Percentiles rank a stretch among this genome's conserved stretches.
phyloP scores from a whole-genome alignment of 2,888 invertebrate species.

The Caenorhabditis sp. region DNA sequence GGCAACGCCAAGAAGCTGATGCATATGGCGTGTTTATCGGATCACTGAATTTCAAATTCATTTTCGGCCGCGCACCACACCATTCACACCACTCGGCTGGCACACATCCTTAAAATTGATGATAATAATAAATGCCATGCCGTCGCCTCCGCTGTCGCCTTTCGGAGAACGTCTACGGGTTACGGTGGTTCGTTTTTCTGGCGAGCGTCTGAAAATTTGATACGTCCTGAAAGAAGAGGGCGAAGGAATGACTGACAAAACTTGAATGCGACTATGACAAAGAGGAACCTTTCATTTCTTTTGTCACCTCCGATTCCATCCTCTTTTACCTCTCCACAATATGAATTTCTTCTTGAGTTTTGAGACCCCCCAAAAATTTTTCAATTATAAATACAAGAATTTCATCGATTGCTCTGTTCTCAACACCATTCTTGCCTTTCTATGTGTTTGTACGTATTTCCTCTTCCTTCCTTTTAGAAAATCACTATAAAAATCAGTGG shows the following conservation, averaged over 20 bases:
- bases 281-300: slow-evolving; percentile 25
- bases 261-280: slow-evolving; percentile 30
- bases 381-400: background rate
- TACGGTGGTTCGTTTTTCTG: slow-evolving; percentile 42
- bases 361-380: background rate
- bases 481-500: too few species aligned
- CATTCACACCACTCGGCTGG: slow-evolving; percentile 29
- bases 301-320: slow-evolving; percentile 15
- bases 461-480: too few species aligned
- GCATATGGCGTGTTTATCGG: slow-evolving; percentile 58
- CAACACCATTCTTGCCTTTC: too few species aligned
- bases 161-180: background rate
- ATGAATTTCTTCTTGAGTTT: slow-evolving; percentile 30
- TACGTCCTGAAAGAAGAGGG: background rate
- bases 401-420: too few species aligned
- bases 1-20: slow-evolving; percentile 35
- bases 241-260: slow-evolving; percentile 19
- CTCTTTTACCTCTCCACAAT: slow-evolving; percentile 1
- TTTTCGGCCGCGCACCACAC: slow-evolving; percentile 37
- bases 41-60: slow-evolving; percentile 59
- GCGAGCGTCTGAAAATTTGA: background rate
- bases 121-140: slow-evolving; percentile 44
- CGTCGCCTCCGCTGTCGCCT: background rate
- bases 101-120: slow-evolving; percentile 55
- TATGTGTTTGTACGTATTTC: too few species aligned